Evolutionary conservation across 2,888 invertebrate species (phyloP).

Genomic region (Drosophila koepferae): DNA sequence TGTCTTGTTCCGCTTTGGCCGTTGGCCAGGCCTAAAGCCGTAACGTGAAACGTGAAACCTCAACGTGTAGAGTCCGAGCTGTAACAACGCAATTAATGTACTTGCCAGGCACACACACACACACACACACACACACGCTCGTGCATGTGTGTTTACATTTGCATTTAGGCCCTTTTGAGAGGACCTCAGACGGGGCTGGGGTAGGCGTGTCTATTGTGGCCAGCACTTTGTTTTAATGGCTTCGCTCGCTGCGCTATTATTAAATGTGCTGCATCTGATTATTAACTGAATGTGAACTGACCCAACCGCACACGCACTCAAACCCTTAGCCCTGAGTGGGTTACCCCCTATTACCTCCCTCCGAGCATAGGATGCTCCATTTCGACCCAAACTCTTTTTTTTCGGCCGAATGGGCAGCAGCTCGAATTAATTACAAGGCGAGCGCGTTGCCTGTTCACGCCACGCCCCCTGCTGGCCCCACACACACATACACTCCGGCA

Average conservation of each 20-base stretch:
- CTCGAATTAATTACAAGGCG: slow-evolving; percentile 54
- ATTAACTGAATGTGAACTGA: slow-evolving; percentile 49
- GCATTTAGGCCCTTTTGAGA: slow-evolving; percentile 42
- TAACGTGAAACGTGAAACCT: slow-evolving; percentile 56
- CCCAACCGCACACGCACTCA: background rate
- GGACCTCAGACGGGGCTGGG: background rate
- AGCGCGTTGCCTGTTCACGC: slow-evolving; percentile 34
- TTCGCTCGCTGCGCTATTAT: slow-evolving; percentile 66
- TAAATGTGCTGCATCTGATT: slow-evolving; percentile 78
- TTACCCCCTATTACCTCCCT: background rate
- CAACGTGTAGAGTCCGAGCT: slow-evolving; percentile 46
- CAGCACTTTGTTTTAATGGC: slow-evolving; percentile 75
- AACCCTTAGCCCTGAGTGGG: background rate
- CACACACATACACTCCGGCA: background rate
- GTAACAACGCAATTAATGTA: slow-evolving; percentile 70
- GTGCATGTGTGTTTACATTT: slow-evolving; percentile 51
- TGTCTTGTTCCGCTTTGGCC: slow-evolving; percentile 23
- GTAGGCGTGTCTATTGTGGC: slow-evolving; percentile 62
- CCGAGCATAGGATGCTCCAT: background rate
- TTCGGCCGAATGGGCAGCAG: slow-evolving; percentile 25
- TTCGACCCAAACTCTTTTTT: slow-evolving; percentile 4
- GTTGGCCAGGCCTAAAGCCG: slow-evolving; percentile 50
- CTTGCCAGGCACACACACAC: slow-evolving; percentile 39
- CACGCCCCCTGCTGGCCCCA: background rate
- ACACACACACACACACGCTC: slow-evolving; percentile 27